Conservation (phyloP, 2,797 vertebrate genomes). For the Graptemys geographica region DNA sequence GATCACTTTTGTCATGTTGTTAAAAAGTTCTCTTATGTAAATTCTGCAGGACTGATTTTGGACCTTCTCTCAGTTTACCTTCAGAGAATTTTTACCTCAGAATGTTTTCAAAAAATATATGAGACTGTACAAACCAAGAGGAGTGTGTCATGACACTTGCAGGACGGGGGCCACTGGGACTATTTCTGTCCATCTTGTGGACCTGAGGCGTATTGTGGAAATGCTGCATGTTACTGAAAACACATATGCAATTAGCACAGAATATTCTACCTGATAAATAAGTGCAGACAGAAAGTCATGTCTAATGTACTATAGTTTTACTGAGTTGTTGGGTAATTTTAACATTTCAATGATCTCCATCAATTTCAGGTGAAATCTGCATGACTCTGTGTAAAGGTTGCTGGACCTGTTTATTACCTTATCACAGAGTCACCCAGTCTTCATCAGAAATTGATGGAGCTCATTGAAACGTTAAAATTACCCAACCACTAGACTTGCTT, state of each 20-base stretch:
- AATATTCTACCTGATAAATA: not conserved
- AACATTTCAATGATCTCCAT: not conserved
- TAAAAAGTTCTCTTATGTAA: not conserved
- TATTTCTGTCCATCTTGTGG: not conserved
- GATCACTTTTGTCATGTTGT: not conserved
- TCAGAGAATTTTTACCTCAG: not conserved
- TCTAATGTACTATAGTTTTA: not conserved
- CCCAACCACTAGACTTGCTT: rapidly evolving
- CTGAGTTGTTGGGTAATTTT: not conserved
- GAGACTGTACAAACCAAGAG: not conserved
- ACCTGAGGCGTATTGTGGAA: not conserved
- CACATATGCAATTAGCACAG: not conserved
- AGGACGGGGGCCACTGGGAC: not conserved
- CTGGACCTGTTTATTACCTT: not conserved
- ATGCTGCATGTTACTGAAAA: not conserved
- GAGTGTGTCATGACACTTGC: not conserved
- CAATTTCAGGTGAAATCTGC: not conserved
- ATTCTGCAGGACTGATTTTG: not conserved
- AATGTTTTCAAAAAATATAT: not conserved
- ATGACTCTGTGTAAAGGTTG: not conserved
- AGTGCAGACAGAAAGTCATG: not conserved
- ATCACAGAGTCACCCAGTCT: not conserved
- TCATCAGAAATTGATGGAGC: not conserved
- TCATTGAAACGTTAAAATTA: not conserved
- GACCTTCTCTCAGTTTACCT: not conserved